Evolutionary conservation across 2,797 vertebrate genomes (phyloP), one percentile per base, ranked within the genome.

Genomic region (Eptatretus atami): DNA sequence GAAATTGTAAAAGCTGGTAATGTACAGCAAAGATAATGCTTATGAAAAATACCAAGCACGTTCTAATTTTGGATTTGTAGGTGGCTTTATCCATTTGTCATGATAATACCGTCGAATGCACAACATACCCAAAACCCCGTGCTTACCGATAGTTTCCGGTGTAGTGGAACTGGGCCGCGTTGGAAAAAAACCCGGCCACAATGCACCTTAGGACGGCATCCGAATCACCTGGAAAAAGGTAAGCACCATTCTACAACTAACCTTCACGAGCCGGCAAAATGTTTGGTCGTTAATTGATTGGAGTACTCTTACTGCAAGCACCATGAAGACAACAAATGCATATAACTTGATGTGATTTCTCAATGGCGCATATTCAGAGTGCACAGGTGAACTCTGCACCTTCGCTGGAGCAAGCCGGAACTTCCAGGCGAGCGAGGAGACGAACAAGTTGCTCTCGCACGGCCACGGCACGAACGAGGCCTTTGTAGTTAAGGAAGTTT

Each of bases 401-500:
- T 83, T 96, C 87, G 9, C 90, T 94, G 67, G 92, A 93, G 14
- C 77, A 83, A 71, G 83, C 81, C 12, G 83, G 82, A 66, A 98
- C 86, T 74, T 93, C 92, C 68, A 98, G 96, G 74, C 90, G 94
- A 75, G 82, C 82, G 1, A 98, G 84, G 67, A 98, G 83, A 65
- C 86, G 86, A 25, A 87, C 79, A 70, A 96, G 75, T 70, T 98
- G 92, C 69, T 98, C 92, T 67, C 88, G 78, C n/a, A 98, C 83
- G 0, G 83, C 77, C 54, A 76, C 71, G 2, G 88, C 83, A 66
- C 88, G 78, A 66, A 82, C 74, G 15, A 98, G 84, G 31, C 92
- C 92, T 71, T 94, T 98, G 74, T 98, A 96, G 71, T 98, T 88
- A 63, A 98, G 79, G 73, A 86, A 98, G 70, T 85, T 88, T 3